Percentiles rank a stretch among this genome's conserved stretches.
These are phyloP conservation scores for Agrypnus murinus DNA, from an alignment of 2,888 invertebrate species.

Conservation along the genomic window DNA sequence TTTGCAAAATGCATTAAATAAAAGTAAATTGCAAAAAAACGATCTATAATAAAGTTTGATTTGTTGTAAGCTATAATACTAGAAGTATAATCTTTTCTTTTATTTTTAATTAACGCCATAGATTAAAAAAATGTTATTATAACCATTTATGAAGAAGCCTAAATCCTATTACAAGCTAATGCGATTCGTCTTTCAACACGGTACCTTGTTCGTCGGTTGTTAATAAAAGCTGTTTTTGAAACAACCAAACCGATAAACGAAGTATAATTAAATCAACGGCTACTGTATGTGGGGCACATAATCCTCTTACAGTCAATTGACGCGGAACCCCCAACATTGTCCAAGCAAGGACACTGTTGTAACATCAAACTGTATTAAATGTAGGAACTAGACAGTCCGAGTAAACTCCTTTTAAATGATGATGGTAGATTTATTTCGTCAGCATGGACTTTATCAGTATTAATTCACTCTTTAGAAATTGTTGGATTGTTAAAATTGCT, in stretches of 20 bases:
- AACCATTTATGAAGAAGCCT: too few relatives aligned
- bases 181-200: neutral
- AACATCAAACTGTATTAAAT: slow-evolving; percentile 20
- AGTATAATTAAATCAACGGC: slow-evolving; percentile 23
- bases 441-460: neutral
- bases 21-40: too few relatives aligned
- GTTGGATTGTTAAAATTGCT: too few relatives aligned
- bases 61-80: too few relatives aligned
- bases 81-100: too few relatives aligned
- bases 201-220: neutral
- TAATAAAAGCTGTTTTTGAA: slow-evolving; percentile 26
- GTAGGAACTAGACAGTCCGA: slow-evolving; percentile 21
- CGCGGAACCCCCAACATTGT: slow-evolving; percentile 29
- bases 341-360: slow-evolving; percentile 25
- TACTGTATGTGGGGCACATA: slow-evolving; percentile 28
- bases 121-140: too few relatives aligned
- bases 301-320: slow-evolving; percentile 31
- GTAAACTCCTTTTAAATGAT: slow-evolving; percentile 19
- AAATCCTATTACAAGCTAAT: too few relatives aligned
- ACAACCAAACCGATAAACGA: slow-evolving; percentile 27
- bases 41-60: too few relatives aligned
- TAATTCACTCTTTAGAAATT: too few relatives aligned
- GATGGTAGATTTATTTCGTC: slow-evolving; percentile 20
- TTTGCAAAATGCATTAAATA: too few relatives aligned
- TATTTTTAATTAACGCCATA: too few relatives aligned